phyloP scores from a whole-genome alignment of 2,113 vertebrate species.

The Cyanoramphus novaezelandiae region DNA sequence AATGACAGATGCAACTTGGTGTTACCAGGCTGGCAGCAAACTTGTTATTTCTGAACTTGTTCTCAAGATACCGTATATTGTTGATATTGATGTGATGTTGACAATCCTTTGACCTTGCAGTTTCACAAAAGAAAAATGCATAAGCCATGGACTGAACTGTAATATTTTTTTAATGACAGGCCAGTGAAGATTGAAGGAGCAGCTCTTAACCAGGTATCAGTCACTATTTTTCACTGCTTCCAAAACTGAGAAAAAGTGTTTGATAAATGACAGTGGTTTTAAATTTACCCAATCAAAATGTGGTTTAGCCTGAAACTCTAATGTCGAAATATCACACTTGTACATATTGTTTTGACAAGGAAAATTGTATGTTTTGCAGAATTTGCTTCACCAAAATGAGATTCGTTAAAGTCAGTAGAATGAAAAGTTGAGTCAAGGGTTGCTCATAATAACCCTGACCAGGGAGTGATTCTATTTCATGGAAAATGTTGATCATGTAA shows the following conservation, averaged over 20 bases:
- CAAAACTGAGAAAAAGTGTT: background rate
- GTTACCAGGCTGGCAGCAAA: background rate
- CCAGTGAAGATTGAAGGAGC: conserved; percentile 1
- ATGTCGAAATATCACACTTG: background rate
- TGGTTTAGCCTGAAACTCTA: background rate
- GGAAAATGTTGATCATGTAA: background rate
- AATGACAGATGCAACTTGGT: background rate
- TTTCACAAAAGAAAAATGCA: background rate
- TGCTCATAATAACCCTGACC: rapidly evolving
- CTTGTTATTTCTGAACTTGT: background rate
- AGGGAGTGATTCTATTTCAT: background rate
- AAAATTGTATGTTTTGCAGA: background rate
- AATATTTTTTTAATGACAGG: background rate
- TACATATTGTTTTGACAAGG: background rate
- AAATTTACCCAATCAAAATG: background rate
- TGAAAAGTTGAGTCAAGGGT: background rate
- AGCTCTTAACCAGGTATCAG: background rate
- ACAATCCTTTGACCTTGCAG: conserved; percentile 28
- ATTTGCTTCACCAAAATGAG: background rate
- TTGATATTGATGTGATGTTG: conserved; percentile 22
- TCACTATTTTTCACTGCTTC: background rate
- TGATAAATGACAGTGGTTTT: background rate
- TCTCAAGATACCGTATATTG: background rate
- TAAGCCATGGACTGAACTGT: background rate
- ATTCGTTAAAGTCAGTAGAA: background rate